Evolutionary conservation across 2,113 vertebrate species (phyloP), one percentile per base, ranked within the genome.

Genomic region (Taurulus bubalis): DNA sequence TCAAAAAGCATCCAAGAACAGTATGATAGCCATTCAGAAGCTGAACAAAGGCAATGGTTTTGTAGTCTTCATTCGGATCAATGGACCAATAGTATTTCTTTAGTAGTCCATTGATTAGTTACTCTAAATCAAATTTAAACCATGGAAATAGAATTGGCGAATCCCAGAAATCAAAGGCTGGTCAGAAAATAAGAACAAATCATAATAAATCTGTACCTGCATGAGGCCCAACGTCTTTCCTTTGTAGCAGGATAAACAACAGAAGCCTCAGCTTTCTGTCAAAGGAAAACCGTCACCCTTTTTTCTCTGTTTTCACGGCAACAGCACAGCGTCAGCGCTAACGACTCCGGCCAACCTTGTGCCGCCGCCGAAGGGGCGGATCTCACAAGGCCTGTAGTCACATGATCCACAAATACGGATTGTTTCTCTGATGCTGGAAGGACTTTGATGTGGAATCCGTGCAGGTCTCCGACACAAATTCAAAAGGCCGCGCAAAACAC

Each of bases 311-410:
- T 40, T 59, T 12, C 40, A 73, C 8, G 26, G 36, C 28, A 67
- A 9, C 60, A 77, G 56, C 51, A 22, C 32, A 40, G 51, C 34
- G 49, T 69, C 62, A 70, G 77, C 70, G 75, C 62, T 77, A 85
- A 73, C 63, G n/a, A 75, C 28, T 66, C 42, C 6, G 20, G 20
- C 70, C 70, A 63, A 73, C 65, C 69, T 59, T 22, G 18, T 24
- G 45, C 79, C 1, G 47, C 77, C 14, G 28, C n/a, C 26, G 38
- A 38, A 49, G 22, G 40, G 40, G 47, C 20, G 49, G 20, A n/a
- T 40, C 24, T 58, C 12, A 28, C 15, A 74, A 28, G 26, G 34
- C 58, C 38, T 26, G 12, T 14, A 45, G 45, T 24, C 45, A 55
- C 71, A 22, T 24, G 49, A 56, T 67, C 32, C 53, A 62, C 66